Base-by-base conservation (phyloP, 1,140 invertebrate genomes). In the Drosophila takahashii region DNA sequence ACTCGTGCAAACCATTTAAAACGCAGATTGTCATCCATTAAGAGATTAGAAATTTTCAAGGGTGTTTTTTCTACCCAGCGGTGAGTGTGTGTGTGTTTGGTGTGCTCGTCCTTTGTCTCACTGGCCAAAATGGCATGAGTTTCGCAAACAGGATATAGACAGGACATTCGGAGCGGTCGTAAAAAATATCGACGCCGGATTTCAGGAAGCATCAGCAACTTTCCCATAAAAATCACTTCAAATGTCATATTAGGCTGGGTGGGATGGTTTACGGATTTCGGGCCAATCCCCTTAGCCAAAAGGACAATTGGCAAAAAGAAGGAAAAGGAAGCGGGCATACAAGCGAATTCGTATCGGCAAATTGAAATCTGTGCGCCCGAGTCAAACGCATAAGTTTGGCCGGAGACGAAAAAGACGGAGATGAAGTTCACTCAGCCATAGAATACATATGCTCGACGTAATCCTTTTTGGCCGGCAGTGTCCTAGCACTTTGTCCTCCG, bases 141-240 rank as follows among this genome's bases (percentile, higher is more conserved):
- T 87, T 86, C 67, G 74, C 81, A 85, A 85, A 81, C 81, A 85
- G 58, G 74, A 79, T 58, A 76, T 50, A 61, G 57, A 84, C 72
- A 83, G 71, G 59, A 65, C 77, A 67, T 66, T 67, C 45, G 60
- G 60, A 79, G 54, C 62, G 73, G 75, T 75, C 61, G 70, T 71
- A 79, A 87, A 80, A 79, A 84, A 76, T 48, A 61, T 73, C 44
- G 60, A 56, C 53, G 65, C 57, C 45, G 60, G 72, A 74, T 60
- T 75, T 45, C 59, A 77, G 76, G 80, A 84, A 84, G 73, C 72
- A 78, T 86, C 77, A 85, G 81, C 81, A 86, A 86, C 77, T 81
- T 85, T 86, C 81, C 84, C 84, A 86, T 89, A 87, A 87, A 87
- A 87, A 87, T 87, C 83, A 87, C 84, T 87, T 87, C 83, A 87